Base-by-base conservation (phyloP, 1,140 invertebrate species). In the Drosophila neocordata region DNA sequence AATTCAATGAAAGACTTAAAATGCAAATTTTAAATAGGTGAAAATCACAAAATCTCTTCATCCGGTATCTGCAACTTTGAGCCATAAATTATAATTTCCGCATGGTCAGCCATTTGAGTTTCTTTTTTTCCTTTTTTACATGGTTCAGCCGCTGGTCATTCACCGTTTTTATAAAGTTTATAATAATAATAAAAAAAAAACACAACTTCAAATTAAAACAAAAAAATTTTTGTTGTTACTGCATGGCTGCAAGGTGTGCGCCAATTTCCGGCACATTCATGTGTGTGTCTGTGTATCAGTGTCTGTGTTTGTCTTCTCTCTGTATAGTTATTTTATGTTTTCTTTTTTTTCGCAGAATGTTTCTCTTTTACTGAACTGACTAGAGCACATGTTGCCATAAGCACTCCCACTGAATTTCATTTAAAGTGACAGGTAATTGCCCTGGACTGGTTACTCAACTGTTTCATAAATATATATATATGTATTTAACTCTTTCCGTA, bases 81-180 rank as follows among this genome's bases (percentile, higher is more conserved):
- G 78, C 70, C 77, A 85, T 85, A 85, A 85, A 85, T 85, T 85
- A 85, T 85, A 85, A 87, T 85, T 85, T 87, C 78, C 81, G 82
- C 77, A 78, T 65, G 77, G 69, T 63, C 55, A 71, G 78, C 58
- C 13, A 20, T n/a, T 15, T 31, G 4, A 6, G 27, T 6, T 31
- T 57, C 20, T 53, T 63, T 5, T 22, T 35, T 58, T 24, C 27
- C 13, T 15, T 44, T 44, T 44, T 44, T 18, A 73, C 59, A 44
- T 51, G 27, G 72, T 65, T 55, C 55, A 72, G 52, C 63, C 72
- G 64, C 44, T 48, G 71, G 71, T 77, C 70, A 78, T 63, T 87
- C 68, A 37, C 62, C 34, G 67, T 59, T 81, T 72, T 70, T 70
- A 70, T 81, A 69, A 81, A 66, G 77, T 68, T 85, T 73, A 87